Percentiles rank a stretch among this genome's conserved stretches.
phyloP scores from a whole-genome alignment of 23 tunicate species.

The Styela clava region DNA sequence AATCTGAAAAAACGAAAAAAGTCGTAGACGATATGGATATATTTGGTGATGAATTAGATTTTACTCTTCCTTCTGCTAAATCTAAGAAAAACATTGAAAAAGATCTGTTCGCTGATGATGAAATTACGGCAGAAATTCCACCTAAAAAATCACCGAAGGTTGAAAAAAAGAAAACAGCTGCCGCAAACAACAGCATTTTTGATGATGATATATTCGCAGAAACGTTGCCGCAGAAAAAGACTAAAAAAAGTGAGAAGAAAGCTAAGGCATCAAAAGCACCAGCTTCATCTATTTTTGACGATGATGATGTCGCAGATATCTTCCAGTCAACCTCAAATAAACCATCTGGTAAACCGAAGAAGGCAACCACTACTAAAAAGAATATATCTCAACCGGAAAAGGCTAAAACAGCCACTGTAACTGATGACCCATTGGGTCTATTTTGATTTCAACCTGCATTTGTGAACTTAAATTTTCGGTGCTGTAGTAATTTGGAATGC shows the following conservation, averaged over 20 bases:
- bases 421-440: conserved; percentile 16
- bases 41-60: neutral
- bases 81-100: neutral
- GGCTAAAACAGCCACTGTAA: neutral
- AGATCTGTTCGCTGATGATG: neutral
- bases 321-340: neutral
- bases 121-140: neutral
- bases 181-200: neutral
- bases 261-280: neutral
- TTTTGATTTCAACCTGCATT: neutral
- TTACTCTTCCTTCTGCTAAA: neutral
- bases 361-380: conserved; percentile 1
- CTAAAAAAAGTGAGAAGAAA: neutral
- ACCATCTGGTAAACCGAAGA: neutral
- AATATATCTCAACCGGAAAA: neutral
- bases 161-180: conserved; percentile 13
- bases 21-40: neutral
- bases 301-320: conserved; percentile 12
- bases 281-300: conserved; percentile 16
- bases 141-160: conserved; percentile 2
- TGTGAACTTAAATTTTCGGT: too few relatives aligned
- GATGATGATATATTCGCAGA: conserved; percentile 23
- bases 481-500: too few relatives aligned
- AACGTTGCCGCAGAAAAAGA: neutral
- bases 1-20: neutral